Conservation (phyloP, 2,113 vertebrate genomes). For the Dasyornis broadbenti region DNA sequence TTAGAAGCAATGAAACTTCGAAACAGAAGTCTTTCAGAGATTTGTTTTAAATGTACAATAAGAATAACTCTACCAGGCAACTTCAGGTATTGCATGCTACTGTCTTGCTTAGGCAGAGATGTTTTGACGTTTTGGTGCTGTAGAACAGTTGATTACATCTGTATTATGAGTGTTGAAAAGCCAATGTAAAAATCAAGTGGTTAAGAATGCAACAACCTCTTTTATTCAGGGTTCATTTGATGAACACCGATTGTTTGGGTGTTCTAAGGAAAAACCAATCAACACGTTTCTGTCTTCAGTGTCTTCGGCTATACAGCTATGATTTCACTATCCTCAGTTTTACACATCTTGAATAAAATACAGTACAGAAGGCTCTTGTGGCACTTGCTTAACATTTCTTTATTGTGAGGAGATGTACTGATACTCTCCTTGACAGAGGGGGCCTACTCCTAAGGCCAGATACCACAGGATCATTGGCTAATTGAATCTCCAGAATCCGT, state of each 20-base stretch:
- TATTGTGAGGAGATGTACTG: background rate
- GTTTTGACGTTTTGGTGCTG: background rate
- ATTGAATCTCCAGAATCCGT: background rate
- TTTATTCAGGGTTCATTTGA: background rate
- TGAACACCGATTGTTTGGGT: background rate
- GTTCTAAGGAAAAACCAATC: background rate
- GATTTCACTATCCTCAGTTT: background rate
- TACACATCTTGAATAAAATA: background rate
- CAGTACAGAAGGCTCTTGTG: background rate
- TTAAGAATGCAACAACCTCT: background rate
- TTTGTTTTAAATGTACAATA: background rate
- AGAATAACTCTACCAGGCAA: background rate
- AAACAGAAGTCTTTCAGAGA: background rate
- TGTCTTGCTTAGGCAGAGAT: background rate
- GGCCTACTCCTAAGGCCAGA: background rate
- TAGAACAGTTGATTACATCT: background rate
- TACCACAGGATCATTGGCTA: background rate
- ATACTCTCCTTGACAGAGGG: background rate
- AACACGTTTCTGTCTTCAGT: background rate
- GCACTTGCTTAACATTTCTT: background rate
- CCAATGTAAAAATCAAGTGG: background rate
- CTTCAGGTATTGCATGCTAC: background rate
- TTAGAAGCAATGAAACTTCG: background rate
- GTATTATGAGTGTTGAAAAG: background rate
- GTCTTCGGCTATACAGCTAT: background rate